Evolutionary conservation across 2,888 invertebrate species (phyloP), one percentile per base, ranked within the genome.

Genomic region (Caenorhabditis virilis): DNA sequence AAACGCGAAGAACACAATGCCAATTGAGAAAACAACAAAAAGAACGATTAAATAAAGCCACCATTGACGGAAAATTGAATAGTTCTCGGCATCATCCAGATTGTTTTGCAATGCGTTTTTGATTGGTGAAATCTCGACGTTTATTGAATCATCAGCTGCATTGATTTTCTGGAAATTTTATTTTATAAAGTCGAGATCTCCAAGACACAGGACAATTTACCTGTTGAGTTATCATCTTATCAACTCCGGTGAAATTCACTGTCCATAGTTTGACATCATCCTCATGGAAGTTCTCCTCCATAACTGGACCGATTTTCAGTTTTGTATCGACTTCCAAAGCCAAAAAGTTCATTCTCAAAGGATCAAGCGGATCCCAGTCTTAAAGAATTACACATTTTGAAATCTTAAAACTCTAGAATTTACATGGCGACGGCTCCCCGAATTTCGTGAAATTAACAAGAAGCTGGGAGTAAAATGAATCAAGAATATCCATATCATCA

Each of bases 241-340:
- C 64, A 59, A 51, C 58, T 38, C 51, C 47, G 35, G 65, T 59
- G 50, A 65, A 48, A 27, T 59, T 65, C 48, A 60, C 54, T 52
- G 27, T 45, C 65, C 65, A 65, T 20, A 52, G 60, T 35, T 65
- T 48, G 47, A 53, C 47, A n/a, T 59, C 43, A 33, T 43, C 7
- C 49, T 56, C 52, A 39, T 60, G 59, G 52, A 43, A 65, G 15
- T 41, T 43, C 38, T 64, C 46, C 25, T 58, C 43, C 54, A 58
- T 64, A 47, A 27, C 47, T 16, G 58, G 58, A 38, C 47, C 41
- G 26, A 64, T 38, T 11, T 39, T 35, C n/a, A 25, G 26, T 25
- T 50, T 20, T 7, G 54, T 50, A 18, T 64, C 47, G 15, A 64
- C 51, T 49, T 58, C 53, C 13, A 58, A 6, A 1, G 53, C 53